Percentiles rank a stretch among this genome's conserved stretches.
phyloP scores from a whole-genome alignment of 2,113 vertebrate genomes.

The Tyto alba region DNA sequence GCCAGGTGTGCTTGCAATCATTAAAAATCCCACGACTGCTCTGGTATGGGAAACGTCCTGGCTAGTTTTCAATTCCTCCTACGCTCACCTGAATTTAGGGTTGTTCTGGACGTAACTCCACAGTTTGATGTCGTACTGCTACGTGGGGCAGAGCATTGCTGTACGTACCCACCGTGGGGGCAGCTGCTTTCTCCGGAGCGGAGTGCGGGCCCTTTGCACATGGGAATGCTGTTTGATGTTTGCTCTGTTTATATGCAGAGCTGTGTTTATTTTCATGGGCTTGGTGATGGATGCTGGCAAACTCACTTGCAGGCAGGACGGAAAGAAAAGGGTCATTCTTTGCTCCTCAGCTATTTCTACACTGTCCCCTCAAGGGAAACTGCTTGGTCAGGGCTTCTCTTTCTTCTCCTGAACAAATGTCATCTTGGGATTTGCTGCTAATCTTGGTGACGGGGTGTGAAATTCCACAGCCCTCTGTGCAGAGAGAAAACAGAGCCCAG shows the following conservation, averaged over 20 bases:
- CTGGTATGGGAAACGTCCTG: accelerated
- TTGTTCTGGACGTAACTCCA: neutral
- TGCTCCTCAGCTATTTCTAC: constrained; percentile 37
- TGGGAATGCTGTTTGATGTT: neutral
- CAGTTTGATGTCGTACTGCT: neutral
- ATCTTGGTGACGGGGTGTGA: constrained; percentile 45
- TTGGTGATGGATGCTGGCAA: constrained; percentile 50
- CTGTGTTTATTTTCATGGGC: constrained; percentile 24
- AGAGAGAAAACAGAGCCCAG: neutral
- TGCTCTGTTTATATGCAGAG: constrained; percentile 8
- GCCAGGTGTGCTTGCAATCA: neutral
- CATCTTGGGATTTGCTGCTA: constrained; percentile 31
- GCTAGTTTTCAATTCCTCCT: neutral
- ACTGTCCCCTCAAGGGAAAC: neutral
- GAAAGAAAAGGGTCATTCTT: constrained; percentile 58
- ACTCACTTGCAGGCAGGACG: neutral
- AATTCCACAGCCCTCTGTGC: constrained; percentile 39
- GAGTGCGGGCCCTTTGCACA: neutral
- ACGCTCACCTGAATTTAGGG: neutral
- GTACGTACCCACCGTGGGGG: neutral
- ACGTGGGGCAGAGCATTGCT: accelerated
- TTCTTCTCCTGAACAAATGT: constrained; percentile 24
- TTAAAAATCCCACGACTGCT: neutral
- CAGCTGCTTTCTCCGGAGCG: neutral
- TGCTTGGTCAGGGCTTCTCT: constrained; percentile 40